Evolutionary conservation across 2,888 invertebrate species (phyloP), one percentile per base, ranked within the genome.

Genomic region (Euclidia mi): DNA sequence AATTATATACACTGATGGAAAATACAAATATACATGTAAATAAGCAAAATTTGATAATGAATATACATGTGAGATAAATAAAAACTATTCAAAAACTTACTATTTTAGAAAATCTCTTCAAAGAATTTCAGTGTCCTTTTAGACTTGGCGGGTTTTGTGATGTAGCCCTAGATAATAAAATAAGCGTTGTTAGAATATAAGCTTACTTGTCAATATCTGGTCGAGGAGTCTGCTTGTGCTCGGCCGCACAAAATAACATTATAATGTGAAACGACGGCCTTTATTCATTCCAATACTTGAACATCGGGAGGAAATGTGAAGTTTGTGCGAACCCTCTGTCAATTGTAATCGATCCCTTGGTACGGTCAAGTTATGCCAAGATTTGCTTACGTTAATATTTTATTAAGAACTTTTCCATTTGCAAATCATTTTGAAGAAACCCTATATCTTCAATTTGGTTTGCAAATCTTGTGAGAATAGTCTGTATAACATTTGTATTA

Each of bases 281-380:
- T 44, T 32, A 32, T 2, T 44, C 18, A 12, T 44, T 45, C n/a
- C 34, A 9, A 10, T 35, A 20, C 25, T 35, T 35, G 6, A 14
- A 35, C 15, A 34, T 35, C 14, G 7, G 2, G n/a, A 28, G 18
- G 25, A 18, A n/a, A 29, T 29, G 20, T 7, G 20, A 25, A 6
- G 20, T 1, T 7, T 25, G 1, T 25, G n/a, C n/a, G n/a, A n/a
- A n/a, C n/a, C 7, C 0, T 1, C 7, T 25, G 20, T 25, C 20
- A 25, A 25, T 25, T 0, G 20, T 1, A 7, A 7, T 7, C 4
- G 20, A 25, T 25, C 7, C 0, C 20, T 34, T 34, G 12, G 12
- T 34, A 34, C 34, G 34, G 34, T 34, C 34, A 34, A 34, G 14
- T 14, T 34, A 14, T 9, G 12, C 11, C 2, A 34, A 34, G 4